A percentile compares a stretch with the other conserved stretches of the same genome.
Conservation (phyloP, 2,113 vertebrate genomes). For the Hemichromis elongatus region DNA sequence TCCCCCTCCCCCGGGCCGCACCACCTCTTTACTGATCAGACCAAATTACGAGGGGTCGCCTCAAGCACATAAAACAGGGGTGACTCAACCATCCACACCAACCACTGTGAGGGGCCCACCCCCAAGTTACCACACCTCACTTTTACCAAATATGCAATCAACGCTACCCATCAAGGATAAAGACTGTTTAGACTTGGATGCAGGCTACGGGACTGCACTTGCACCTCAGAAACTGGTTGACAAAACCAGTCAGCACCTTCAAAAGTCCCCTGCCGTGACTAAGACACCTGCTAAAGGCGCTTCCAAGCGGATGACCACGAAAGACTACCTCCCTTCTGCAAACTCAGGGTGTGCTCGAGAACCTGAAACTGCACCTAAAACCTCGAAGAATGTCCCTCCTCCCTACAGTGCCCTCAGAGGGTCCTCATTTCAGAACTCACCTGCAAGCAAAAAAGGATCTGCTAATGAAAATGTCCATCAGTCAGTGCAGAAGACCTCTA, state of each 20-base stretch:
- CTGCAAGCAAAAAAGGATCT: slow-evolving; percentile 63
- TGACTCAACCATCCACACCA: slow-evolving; percentile 40
- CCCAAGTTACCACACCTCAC: slow-evolving; percentile 68
- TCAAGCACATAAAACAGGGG: slow-evolving; percentile 62
- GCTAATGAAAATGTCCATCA: slow-evolving; percentile 50
- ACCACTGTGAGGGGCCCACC: slow-evolving; percentile 69
- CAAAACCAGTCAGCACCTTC: slow-evolving; percentile 69
- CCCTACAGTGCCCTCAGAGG: slow-evolving; percentile 62
- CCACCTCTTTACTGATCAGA: slow-evolving; percentile 80
- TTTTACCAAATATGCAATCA: slow-evolving; percentile 69
- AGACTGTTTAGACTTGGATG: slow-evolving; percentile 67
- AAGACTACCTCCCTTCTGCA: slow-evolving; percentile 70
- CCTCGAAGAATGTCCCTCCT: slow-evolving; percentile 68
- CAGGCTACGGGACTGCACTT: slow-evolving; percentile 62
- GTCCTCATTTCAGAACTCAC: slow-evolving; percentile 56
- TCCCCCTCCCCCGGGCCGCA: slow-evolving; percentile 81
- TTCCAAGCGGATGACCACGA: slow-evolving; percentile 69
- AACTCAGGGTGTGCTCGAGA: slow-evolving; percentile 63
- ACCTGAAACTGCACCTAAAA: slow-evolving; percentile 61
- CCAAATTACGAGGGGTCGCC: slow-evolving; percentile 74
- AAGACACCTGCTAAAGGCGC: slow-evolving; percentile 73
- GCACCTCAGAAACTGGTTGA: slow-evolving; percentile 70
- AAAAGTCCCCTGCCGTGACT: slow-evolving; percentile 50
- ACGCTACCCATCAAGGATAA: slow-evolving; percentile 70
- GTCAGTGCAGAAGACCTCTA: slow-evolving; percentile 60